Evolutionary conservation across 2,888 invertebrate genomes (phyloP).

Genomic region (Idaea dimidiata): DNA sequence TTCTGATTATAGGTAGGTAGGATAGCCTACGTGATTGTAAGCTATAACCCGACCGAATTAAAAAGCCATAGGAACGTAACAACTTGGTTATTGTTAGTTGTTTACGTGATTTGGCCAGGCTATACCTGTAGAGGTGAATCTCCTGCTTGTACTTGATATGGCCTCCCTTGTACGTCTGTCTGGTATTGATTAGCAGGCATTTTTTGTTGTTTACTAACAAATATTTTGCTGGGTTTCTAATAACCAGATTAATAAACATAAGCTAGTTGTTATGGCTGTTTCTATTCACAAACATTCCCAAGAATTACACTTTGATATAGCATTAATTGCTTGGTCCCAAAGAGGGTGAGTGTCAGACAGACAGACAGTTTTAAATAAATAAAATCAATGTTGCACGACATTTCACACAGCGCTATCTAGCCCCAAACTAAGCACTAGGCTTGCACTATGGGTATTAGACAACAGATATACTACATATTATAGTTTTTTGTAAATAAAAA

Average conservation of each 20-base stretch:
- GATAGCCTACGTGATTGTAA: conserved; percentile 15
- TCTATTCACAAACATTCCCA: no score
- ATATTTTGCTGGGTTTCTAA: background rate
- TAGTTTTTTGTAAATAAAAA: no score
- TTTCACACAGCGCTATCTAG: no score
- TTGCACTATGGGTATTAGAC: no score
- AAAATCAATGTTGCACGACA: no score
- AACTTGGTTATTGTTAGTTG: background rate
- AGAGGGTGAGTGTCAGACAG: no score
- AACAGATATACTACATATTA: no score
- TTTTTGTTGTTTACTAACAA: conserved; percentile 44
- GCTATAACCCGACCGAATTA: conserved; percentile 18
- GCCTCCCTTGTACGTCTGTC: conserved; percentile 49
- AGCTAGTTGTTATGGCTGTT: no score
- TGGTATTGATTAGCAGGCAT: conserved; percentile 41
- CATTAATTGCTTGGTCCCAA: no score
- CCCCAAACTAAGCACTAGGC: no score
- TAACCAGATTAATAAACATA: background rate
- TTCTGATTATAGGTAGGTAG: background rate
- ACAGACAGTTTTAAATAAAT: no score
- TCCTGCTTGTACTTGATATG: conserved; percentile 32
- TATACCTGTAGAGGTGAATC: conserved; percentile 42
- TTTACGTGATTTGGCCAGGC: conserved; percentile 34
- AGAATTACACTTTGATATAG: no score
- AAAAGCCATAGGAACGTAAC: conserved; percentile 17